phyloP scores from a whole-genome alignment of 2,888 invertebrate species.

The Dicyrtoma fusca region DNA sequence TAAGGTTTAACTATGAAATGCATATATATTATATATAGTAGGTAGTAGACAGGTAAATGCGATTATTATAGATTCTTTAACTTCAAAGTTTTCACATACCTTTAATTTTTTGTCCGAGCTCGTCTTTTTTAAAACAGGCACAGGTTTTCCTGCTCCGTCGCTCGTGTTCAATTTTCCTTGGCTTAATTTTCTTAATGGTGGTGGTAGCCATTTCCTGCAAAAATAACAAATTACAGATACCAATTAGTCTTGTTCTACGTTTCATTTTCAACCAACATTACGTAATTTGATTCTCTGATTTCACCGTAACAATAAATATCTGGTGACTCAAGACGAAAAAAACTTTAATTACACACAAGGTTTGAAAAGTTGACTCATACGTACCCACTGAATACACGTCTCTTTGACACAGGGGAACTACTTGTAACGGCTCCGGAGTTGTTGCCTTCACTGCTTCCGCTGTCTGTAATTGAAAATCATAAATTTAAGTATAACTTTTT shows the following conservation, averaged over 20 bases:
- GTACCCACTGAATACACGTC: constrained; percentile 83
- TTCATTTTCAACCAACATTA: no score
- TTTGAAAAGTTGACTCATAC: constrained; percentile 60
- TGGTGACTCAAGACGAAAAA: no score
- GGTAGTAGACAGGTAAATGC: no score
- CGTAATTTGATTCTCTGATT: no score
- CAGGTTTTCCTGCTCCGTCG: constrained; percentile 49
- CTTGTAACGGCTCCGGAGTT: constrained; percentile 66
- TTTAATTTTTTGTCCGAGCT: constrained; percentile 82
- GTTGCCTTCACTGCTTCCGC: constrained; percentile 66
- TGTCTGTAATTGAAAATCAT: constrained; percentile 66
- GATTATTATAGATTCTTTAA: no score
- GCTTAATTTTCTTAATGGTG: constrained; percentile 82
- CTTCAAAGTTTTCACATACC: constrained; percentile 67
- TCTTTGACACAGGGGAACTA: constrained; percentile 82
- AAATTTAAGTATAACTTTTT: no score
- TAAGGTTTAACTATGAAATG: no score
- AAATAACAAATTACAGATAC: no score
- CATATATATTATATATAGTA: no score
- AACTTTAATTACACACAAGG: background rate
- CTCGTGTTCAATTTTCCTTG: constrained; percentile 72
- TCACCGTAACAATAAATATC: no score
- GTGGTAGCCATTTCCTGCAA: constrained; percentile 83
- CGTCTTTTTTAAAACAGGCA: constrained; percentile 69
- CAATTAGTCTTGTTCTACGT: no score